These are phyloP conservation scores for Drosophila rhopaloa DNA, from an alignment of 1,140 invertebrate species.

Conservation along the genomic window DNA sequence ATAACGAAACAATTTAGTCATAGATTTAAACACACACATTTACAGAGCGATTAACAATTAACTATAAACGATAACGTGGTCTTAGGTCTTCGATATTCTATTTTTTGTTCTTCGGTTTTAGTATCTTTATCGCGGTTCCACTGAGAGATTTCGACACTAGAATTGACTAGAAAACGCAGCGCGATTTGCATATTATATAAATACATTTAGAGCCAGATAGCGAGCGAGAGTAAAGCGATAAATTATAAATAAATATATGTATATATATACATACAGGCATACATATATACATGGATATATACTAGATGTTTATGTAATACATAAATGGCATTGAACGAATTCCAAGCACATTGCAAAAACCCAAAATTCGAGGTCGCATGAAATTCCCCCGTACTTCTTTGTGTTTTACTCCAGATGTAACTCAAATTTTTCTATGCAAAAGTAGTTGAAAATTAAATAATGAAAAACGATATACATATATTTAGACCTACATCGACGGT, in stretches of 20 bases:
- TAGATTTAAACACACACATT: constrained; percentile 49
- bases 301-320: constrained; percentile 73
- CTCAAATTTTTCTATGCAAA: constrained; percentile 46
- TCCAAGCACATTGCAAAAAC: constrained; percentile 52
- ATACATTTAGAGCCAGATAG: constrained; percentile 42
- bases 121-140: constrained; percentile 12
- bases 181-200: constrained; percentile 64
- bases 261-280: constrained; percentile 45
- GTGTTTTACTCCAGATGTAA: constrained; percentile 21
- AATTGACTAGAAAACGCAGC: constrained; percentile 60
- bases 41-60: constrained; percentile 32
- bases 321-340: constrained; percentile 49
- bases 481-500: constrained; percentile 32
- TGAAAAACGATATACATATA: constrained; percentile 36
- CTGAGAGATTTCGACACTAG: constrained; percentile 24
- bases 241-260: constrained; percentile 21
- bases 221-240: constrained; percentile 24
- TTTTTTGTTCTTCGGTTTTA: constrained; percentile 2
- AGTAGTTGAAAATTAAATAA: constrained; percentile 41
- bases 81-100: constrained; percentile 46
- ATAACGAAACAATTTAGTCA: constrained; percentile 62
- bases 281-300: constrained; percentile 51
- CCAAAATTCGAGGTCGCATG: constrained; percentile 21
- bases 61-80: constrained; percentile 38
- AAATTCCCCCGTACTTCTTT: constrained; percentile 2